These are phyloP conservation scores for Eucidaris tribuloides DNA, from an alignment of 35 echinoderm and acorn worm genomes.

Conservation along the genomic window DNA sequence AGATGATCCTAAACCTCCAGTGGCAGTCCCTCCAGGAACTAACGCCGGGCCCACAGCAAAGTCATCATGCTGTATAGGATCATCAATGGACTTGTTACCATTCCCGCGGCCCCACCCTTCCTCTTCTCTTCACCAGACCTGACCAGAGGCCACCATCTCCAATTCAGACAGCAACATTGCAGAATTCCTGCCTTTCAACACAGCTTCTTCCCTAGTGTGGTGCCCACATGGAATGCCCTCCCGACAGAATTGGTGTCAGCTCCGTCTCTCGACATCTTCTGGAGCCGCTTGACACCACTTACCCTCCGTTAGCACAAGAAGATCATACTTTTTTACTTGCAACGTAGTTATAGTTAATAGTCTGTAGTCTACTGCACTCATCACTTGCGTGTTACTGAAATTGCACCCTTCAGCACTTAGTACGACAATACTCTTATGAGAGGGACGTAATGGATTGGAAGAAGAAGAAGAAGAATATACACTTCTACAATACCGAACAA, in stretches of 20 bases:
- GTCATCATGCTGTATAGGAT: slow-evolving; percentile 36
- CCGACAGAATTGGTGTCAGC: background rate
- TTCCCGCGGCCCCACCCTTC: background rate
- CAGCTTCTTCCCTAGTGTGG: background rate
- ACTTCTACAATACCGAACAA: too few relatives aligned
- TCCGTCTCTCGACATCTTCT: background rate
- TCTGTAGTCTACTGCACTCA: too few relatives aligned
- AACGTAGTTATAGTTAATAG: too few relatives aligned
- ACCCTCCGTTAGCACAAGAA: background rate
- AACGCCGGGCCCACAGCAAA: slow-evolving; percentile 9
- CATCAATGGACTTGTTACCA: slow-evolving; percentile 6
- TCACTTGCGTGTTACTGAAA: background rate
- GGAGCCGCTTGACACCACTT: background rate
- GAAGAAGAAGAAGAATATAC: background rate
- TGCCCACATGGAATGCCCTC: background rate
- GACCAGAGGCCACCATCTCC: background rate
- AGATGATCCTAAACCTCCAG: slow-evolving; percentile 3
- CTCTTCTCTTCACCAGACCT: background rate
- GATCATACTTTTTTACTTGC: too few relatives aligned
- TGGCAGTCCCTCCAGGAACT: slow-evolving; percentile 18
- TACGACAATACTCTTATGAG: slow-evolving; percentile 6
- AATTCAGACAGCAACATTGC: background rate
- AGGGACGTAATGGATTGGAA: background rate
- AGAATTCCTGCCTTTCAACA: slow-evolving; percentile 1
- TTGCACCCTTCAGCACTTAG: background rate